Evolutionary conservation across 2,888 invertebrate genomes (phyloP).

Genomic region (Hemicrepidius hirtus): DNA sequence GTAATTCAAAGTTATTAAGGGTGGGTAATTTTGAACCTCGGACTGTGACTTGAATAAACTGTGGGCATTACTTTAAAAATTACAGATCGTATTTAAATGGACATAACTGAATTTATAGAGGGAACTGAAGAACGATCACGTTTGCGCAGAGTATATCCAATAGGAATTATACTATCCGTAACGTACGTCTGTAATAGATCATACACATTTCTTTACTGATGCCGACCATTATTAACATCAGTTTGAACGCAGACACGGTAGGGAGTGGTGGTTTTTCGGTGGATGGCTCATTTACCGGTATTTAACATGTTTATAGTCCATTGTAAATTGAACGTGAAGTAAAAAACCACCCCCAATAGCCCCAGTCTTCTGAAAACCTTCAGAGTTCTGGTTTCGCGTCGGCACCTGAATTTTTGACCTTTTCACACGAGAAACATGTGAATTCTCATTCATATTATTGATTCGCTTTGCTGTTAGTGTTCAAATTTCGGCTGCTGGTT

Average conservation of each 20-base stretch:
- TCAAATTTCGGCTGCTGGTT: conserved; percentile 19
- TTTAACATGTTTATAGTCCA: conserved; percentile 45
- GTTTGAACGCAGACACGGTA: conserved; percentile 40
- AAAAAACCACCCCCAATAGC: conserved; percentile 14
- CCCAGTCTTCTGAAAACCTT: not conserved
- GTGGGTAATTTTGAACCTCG: no score
- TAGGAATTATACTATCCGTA: conserved; percentile 13
- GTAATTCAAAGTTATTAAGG: no score
- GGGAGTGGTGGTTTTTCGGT: conserved; percentile 31
- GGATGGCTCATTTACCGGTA: conserved; percentile 41
- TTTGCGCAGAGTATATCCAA: conserved; percentile 35
- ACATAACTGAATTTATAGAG: no score
- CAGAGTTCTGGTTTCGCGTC: not conserved
- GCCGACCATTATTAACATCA: conserved; percentile 50
- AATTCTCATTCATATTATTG: conserved; percentile 34
- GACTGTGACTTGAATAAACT: no score
- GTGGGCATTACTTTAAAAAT: no score
- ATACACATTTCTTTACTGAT: conserved; percentile 30
- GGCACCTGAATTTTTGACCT: conserved; percentile 13
- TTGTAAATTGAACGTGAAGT: conserved; percentile 16
- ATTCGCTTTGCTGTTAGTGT: conserved; percentile 35
- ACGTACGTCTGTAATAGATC: conserved; percentile 36
- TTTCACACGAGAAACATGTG: conserved; percentile 37
- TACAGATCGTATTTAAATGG: no score
- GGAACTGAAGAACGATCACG: not conserved